These are phyloP conservation scores for Diorhabda elongata DNA, from an alignment of 1,140 invertebrate species.

Conservation along the genomic window DNA sequence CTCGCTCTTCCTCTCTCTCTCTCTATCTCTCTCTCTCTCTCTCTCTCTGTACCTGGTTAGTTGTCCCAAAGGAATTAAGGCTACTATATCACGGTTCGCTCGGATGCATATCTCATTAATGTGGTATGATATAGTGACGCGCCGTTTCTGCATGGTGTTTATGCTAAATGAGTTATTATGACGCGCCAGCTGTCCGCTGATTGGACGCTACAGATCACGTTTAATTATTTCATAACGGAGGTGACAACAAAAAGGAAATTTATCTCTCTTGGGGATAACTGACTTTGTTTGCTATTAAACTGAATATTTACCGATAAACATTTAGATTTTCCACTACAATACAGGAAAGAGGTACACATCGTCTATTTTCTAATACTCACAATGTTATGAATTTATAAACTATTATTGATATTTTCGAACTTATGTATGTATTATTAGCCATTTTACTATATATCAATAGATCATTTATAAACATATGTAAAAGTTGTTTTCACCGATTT, in stretches of 20 bases:
- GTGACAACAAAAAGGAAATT: neutral
- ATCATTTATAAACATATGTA: no score
- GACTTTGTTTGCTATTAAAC: no score
- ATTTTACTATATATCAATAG: no score
- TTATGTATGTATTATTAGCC: no score
- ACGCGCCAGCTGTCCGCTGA: neutral
- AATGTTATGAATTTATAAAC: no score
- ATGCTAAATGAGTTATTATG: constrained; percentile 13
- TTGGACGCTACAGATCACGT: neutral
- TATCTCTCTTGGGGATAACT: neutral
- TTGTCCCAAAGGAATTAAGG: constrained; percentile 23
- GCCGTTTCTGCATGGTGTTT: constrained; percentile 16
- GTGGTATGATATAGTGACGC: constrained; percentile 21
- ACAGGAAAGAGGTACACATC: no score
- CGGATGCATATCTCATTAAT: constrained; percentile 28
- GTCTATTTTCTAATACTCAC: no score
- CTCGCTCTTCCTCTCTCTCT: neutral
- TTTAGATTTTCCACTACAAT: no score
- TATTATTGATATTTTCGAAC: no score
- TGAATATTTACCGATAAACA: no score
- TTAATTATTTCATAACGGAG: constrained; percentile 1
- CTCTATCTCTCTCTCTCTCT: constrained; percentile 4
- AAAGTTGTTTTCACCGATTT: no score
- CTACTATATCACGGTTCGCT: constrained; percentile 22
- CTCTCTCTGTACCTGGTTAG: constrained; percentile 23